Evolutionary conservation across 2,797 vertebrate genomes (phyloP), one percentile per base, ranked within the genome.

Genomic region (Thalassophryne amazonica): DNA sequence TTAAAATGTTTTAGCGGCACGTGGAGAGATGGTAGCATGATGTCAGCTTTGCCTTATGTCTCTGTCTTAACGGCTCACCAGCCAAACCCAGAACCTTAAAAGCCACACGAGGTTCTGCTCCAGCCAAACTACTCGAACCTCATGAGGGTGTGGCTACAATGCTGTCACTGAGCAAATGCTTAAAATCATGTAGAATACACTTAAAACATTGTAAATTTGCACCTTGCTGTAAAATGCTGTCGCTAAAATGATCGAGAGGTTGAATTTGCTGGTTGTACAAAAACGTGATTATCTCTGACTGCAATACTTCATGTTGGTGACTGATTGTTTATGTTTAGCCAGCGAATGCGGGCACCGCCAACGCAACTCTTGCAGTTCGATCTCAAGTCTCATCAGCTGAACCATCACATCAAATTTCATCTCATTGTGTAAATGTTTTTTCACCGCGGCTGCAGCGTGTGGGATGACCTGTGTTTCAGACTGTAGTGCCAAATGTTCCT

Each of bases 161-260:
- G 78, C 74, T 73, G 76, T 78, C 69, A 71, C 59, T 47, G 46
- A 64, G 41, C 55, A 58, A 68, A 56, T 61, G 35, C 33, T 46
- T 48, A 38, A 9, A 38, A 45, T 30, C 38, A 86, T 81, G 80
- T 87, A 69, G 65, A 43, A 60, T 64, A 68, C 24, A 41, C 1
- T 22, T n/a, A 25, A 60, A 72, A 51, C 35, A 48, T 76, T 66
- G 53, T 47, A 68, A 55, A 73, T 87, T 85, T 87, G 83, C 85
- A 88, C 84, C 86, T 83, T 76, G 71, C 72, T 85, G 78, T 84
- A 69, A 76, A 80, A 85, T 77, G 72, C 84, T 67, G 70, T 80
- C 17, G 73, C 73, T 69, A 83, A 88, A 88, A 86, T 73, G 62
- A 84, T 85, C 78, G 80, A 86, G 83, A 89, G 81, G 79, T 90